Evolutionary conservation across 2,888 invertebrate genomes (phyloP).

Genomic region (Dendrolimus houi): DNA sequence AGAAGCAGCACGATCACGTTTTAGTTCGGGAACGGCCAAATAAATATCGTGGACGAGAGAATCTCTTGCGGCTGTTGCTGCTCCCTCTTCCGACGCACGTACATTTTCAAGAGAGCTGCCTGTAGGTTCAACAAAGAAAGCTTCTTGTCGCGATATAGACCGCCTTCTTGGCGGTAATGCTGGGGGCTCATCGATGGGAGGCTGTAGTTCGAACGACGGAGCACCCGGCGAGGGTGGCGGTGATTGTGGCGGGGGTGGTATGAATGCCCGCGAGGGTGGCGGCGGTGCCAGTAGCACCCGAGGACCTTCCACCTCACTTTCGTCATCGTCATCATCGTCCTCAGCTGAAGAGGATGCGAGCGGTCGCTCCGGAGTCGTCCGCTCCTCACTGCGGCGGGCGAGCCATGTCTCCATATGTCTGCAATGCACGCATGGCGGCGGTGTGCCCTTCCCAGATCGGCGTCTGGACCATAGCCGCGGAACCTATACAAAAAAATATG

Average conservation of each 20-base stretch:
- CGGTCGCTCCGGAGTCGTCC: conserved; percentile 51
- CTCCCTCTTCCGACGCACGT: conserved; percentile 68
- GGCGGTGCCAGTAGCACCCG: conserved; percentile 80
- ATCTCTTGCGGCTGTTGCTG: conserved; percentile 44
- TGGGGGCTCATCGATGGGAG: conserved; percentile 62
- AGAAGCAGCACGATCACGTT: conserved; percentile 90
- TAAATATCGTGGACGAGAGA: conserved; percentile 82
- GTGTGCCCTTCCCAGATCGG: conserved; percentile 79
- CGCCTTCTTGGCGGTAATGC: conserved; percentile 77
- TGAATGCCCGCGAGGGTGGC: conserved; percentile 53
- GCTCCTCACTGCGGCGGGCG: conserved; percentile 66
- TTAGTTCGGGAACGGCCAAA: conserved; percentile 88
- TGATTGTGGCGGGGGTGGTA: conserved; percentile 54
- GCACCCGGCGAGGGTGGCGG: conserved; percentile 74
- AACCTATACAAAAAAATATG: conserved; percentile 50
- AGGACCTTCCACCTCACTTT: conserved; percentile 68
- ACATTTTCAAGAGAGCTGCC: conserved; percentile 84
- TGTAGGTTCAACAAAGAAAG: conserved; percentile 85
- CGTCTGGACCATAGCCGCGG: conserved; percentile 80
- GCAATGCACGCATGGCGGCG: conserved; percentile 86
- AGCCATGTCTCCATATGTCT: conserved; percentile 85
- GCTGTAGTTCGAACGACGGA: conserved; percentile 76
- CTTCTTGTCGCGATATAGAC: conserved; percentile 88
- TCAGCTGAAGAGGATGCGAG: conserved; percentile 61
- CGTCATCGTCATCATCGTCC: conserved; percentile 68